Conservation (phyloP, 2,797 vertebrate species). For the Sebastes umbrosus region DNA sequence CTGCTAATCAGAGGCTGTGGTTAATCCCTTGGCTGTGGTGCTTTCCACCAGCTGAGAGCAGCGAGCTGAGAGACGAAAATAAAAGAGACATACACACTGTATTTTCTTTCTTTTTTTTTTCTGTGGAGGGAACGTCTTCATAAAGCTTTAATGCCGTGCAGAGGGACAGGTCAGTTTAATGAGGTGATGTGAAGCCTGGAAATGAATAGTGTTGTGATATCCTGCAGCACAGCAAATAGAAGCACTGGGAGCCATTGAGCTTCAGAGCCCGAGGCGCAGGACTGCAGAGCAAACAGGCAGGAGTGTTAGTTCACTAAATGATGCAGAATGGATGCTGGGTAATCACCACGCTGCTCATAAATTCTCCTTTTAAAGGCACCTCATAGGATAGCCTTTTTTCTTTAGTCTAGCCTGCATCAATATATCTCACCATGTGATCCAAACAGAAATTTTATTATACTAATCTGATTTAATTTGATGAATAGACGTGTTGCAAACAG, state of each 20-base stretch:
- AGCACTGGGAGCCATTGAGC: constrained; percentile 68
- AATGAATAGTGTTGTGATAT: constrained; percentile 70
- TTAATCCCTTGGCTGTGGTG: constrained; percentile 73
- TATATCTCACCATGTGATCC: neutral
- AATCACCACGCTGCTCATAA: constrained; percentile 54
- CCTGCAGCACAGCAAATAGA: constrained; percentile 67
- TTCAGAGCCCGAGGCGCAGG: constrained; percentile 46
- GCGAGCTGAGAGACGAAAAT: constrained; percentile 44
- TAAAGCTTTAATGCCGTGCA: constrained; percentile 50
- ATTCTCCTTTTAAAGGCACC: constrained; percentile 41
- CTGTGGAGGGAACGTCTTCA: constrained; percentile 22
- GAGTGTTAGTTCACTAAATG: constrained; percentile 65
- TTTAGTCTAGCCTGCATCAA: neutral
- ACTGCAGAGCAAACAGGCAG: constrained; percentile 63
- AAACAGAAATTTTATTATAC: neutral
- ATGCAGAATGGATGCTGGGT: constrained; percentile 66
- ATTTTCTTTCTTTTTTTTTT: neutral
- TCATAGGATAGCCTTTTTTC: constrained; percentile 23
- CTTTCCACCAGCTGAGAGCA: constrained; percentile 69
- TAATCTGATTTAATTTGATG: constrained; percentile 9
- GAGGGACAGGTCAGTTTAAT: constrained; percentile 69
- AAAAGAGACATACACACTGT: neutral
- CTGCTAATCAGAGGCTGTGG: constrained; percentile 73
- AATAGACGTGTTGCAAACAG: constrained; percentile 1
- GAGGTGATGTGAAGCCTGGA: constrained; percentile 67